Conservation (phyloP, 2,888 invertebrate genomes). For the Melanostoma scalare region DNA sequence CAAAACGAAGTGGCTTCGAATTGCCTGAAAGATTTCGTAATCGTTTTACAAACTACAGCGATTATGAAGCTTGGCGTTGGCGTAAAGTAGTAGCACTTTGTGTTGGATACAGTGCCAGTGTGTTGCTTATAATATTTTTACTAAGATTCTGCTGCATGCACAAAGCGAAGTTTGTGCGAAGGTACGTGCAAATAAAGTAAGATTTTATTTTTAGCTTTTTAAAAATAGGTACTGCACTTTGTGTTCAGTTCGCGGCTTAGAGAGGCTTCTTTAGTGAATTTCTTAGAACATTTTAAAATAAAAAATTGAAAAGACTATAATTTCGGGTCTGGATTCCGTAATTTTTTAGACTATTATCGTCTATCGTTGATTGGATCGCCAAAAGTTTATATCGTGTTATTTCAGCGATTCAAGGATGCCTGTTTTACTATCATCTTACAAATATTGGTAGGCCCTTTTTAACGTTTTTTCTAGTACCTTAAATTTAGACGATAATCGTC, state of each 20-base stretch:
- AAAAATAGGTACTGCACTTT: not conserved
- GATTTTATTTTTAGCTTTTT: not conserved
- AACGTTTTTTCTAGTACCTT: no score
- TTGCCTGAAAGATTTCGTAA: slow-evolving; percentile 87
- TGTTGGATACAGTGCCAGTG: slow-evolving; percentile 79
- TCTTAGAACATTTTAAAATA: no score
- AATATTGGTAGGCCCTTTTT: no score
- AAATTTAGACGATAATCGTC: no score
- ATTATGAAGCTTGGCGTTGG: slow-evolving; percentile 80
- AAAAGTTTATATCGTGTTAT: no score
- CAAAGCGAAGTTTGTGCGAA: slow-evolving; percentile 80
- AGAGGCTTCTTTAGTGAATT: slow-evolving; percentile 38
- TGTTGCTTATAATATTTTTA: slow-evolving; percentile 78
- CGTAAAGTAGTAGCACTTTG: slow-evolving; percentile 78
- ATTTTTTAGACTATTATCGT: no score
- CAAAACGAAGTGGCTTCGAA: slow-evolving; percentile 88
- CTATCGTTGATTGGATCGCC: no score
- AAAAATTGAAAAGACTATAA: no score
- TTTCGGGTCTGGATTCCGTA: no score
- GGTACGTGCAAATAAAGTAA: slow-evolving; percentile 78
- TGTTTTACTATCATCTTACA: no score
- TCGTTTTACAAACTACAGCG: slow-evolving; percentile 83
- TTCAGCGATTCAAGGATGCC: no score
- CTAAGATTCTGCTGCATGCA: slow-evolving; percentile 78
- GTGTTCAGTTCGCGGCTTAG: not conserved